Evolutionary conservation across 1,140 invertebrate species (phyloP).

Genomic region (Penaeus vannamei): DNA sequence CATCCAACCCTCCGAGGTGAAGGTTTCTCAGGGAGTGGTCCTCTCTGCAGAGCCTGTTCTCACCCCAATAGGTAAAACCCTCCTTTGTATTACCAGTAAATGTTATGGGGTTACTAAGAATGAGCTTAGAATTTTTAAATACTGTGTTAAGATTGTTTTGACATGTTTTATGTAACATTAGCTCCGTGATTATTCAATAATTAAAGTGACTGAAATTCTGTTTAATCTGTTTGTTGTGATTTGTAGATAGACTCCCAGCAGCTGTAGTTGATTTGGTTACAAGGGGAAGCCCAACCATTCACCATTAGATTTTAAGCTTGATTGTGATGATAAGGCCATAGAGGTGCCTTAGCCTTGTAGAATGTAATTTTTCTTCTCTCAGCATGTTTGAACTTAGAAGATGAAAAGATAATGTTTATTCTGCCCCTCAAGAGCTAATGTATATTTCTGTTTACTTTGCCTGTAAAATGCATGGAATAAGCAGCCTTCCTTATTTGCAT

Average conservation of each 20-base stretch:
- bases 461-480: slow-evolving; percentile 42
- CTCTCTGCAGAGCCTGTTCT: slow-evolving; percentile 84
- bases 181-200: neutral
- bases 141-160: too few relatives aligned
- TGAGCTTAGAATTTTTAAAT: slow-evolving; percentile 14
- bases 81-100: slow-evolving; percentile 35
- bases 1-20: slow-evolving; percentile 85
- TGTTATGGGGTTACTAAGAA: slow-evolving; percentile 43
- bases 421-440: too few relatives aligned
- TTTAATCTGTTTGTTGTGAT: neutral
- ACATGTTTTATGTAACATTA: slow-evolving; percentile 23
- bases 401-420: too few relatives aligned
- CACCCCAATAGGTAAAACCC: slow-evolving; percentile 81
- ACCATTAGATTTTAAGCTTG: neutral
- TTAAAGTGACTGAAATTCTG: neutral
- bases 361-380: too few relatives aligned
- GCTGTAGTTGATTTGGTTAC: neutral
- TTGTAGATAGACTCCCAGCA: slow-evolving; percentile 8
- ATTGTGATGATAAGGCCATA: too few relatives aligned
- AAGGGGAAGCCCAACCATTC: neutral
- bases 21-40: slow-evolving; percentile 81
- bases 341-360: too few relatives aligned
- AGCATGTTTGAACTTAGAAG: too few relatives aligned
- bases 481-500: slow-evolving; percentile 51
- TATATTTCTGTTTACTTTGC: neutral